Conservation (phyloP, 2,113 vertebrate species). For the Nansenia antarctica region DNA sequence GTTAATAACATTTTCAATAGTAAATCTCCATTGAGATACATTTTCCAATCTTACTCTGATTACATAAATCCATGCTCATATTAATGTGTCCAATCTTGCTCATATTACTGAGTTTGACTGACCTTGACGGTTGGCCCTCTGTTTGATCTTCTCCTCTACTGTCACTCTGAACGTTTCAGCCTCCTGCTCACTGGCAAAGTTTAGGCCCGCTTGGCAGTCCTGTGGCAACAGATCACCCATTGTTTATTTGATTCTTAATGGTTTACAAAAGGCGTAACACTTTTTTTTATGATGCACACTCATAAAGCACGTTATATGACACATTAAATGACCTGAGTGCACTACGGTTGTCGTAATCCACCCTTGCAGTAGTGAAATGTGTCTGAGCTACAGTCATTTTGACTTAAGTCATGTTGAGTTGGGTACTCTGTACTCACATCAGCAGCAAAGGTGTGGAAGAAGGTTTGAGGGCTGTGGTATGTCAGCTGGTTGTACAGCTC, state of each 20-base stretch:
- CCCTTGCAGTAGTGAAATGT: too few species aligned
- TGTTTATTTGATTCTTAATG: too few species aligned
- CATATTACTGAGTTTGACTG: too few species aligned
- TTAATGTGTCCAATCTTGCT: neutral
- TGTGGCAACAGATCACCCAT: conserved; percentile 31
- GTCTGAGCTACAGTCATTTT: too few species aligned
- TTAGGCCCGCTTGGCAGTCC: conserved; percentile 79
- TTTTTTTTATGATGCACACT: too few species aligned
- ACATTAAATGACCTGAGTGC: neutral
- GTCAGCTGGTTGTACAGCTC: conserved; percentile 75
- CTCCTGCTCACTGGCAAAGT: conserved; percentile 74
- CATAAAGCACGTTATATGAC: neutral
- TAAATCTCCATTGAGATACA: too few species aligned
- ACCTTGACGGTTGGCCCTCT: conserved; percentile 69
- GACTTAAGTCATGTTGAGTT: too few species aligned
- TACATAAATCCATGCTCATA: neutral
- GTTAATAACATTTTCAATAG: too few species aligned
- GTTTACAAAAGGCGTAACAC: too few species aligned
- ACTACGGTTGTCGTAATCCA: too few species aligned
- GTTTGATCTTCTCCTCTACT: conserved; percentile 76
- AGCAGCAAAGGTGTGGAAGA: conserved; percentile 79
- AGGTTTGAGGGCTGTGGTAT: conserved; percentile 62
- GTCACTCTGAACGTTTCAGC: conserved; percentile 64
- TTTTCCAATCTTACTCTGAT: neutral
- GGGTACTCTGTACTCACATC: conserved; percentile 82